A percentile compares a stretch with the other conserved stretches of the same genome.
phyloP scores from a whole-genome alignment of 2,797 vertebrate genomes.

The Protosalanx chinensis region DNA sequence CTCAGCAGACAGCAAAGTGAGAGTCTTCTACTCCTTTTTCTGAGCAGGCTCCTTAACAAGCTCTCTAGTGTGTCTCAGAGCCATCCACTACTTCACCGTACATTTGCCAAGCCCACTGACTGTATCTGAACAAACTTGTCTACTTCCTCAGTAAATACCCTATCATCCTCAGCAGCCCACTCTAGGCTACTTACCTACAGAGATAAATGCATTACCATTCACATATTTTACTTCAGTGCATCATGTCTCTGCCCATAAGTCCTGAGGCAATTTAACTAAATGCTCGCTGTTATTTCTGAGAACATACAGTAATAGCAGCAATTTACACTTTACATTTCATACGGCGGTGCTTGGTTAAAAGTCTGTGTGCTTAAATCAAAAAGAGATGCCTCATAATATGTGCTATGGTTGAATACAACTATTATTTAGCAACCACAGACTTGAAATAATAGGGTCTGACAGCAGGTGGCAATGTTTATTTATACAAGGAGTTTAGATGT shows the following conservation, averaged over 20 bases:
- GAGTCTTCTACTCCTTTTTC: slow-evolving; percentile 51
- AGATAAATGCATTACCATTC: slow-evolving; percentile 17
- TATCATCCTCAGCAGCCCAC: slow-evolving; percentile 24
- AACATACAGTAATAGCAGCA: slow-evolving; percentile 30
- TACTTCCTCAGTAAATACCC: slow-evolving; percentile 23
- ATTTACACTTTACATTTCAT: slow-evolving; percentile 31
- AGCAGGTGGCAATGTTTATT: slow-evolving; percentile 73
- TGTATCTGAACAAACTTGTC: slow-evolving; percentile 41
- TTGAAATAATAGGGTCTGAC: slow-evolving; percentile 56
- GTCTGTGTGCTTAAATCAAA: slow-evolving; percentile 20
- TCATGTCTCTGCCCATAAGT: slow-evolving; percentile 16
- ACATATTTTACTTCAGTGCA: slow-evolving; percentile 5
- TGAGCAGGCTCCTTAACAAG: slow-evolving; percentile 60
- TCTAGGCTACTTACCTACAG: slow-evolving; percentile 13
- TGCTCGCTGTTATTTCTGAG: slow-evolving; percentile 29
- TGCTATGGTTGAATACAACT: slow-evolving; percentile 14
- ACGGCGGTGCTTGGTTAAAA: slow-evolving; percentile 10
- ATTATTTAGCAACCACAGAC: slow-evolving; percentile 19
- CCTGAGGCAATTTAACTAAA: slow-evolving; percentile 25
- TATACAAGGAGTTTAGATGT: slow-evolving; percentile 38
- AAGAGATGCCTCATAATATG: slow-evolving; percentile 24
- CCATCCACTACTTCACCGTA: slow-evolving; percentile 50
- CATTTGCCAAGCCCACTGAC: slow-evolving; percentile 36
- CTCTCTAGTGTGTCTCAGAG: slow-evolving; percentile 64
- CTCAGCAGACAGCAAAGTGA: slow-evolving; percentile 51